These are phyloP conservation scores for Clarias platycephalus DNA, from an alignment of 2,797 vertebrate genomes.

Conservation along the genomic window DNA sequence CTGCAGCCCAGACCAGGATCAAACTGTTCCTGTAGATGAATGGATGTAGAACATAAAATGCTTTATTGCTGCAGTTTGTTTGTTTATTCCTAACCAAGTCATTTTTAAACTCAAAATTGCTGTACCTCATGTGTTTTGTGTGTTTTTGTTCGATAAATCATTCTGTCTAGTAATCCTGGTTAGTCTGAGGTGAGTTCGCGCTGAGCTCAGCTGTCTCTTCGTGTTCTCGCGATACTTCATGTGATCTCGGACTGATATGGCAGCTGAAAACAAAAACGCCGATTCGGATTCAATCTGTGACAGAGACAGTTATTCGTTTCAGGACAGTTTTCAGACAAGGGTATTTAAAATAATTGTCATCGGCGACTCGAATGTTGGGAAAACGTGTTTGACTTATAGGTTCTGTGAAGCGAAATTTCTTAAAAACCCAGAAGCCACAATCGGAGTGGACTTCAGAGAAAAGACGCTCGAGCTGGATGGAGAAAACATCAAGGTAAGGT, in stretches of 20 bases:
- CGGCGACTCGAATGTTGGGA: slow-evolving; percentile 91
- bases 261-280: slow-evolving; percentile 69
- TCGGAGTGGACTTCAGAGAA: slow-evolving; percentile 93
- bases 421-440: slow-evolving; percentile 90
- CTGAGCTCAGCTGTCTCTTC: background rate
- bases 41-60: background rate
- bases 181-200: background rate
- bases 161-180: background rate
- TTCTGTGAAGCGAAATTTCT: slow-evolving; percentile 92
- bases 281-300: slow-evolving; percentile 66
- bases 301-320: slow-evolving; percentile 58
- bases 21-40: background rate
- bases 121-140: background rate
- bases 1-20: background rate
- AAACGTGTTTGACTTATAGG: slow-evolving; percentile 90
- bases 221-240: slow-evolving; percentile 53
- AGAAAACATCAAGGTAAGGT: slow-evolving; percentile 86
- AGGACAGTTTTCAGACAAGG: slow-evolving; percentile 62
- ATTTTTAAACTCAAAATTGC: background rate
- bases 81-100: background rate
- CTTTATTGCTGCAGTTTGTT: background rate
- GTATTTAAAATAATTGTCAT: slow-evolving; percentile 95
- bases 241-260: slow-evolving; percentile 65
- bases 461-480: slow-evolving; percentile 87
- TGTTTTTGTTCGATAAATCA: no score